phyloP scores from a whole-genome alignment of 2,888 invertebrate genomes.

The Darwinula stevensoni region DNA sequence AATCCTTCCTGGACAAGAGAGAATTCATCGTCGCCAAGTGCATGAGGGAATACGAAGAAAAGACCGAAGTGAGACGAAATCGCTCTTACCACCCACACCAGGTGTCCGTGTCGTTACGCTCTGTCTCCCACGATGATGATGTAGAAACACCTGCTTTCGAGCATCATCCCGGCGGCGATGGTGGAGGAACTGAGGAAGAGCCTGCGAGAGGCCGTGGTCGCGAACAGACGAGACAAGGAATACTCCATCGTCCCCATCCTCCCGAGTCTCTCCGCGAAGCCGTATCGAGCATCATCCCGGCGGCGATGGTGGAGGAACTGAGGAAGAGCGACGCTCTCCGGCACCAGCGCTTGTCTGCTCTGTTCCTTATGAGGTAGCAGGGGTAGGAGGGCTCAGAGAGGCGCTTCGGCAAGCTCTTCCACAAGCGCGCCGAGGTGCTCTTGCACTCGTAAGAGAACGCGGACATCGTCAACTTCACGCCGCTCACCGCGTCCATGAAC shows the following conservation, averaged over 20 bases:
- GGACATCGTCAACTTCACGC: conserved; percentile 75
- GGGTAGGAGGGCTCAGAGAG: too few relatives aligned
- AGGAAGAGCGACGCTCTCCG: too few relatives aligned
- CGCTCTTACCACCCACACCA: too few relatives aligned
- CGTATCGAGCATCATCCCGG: conserved; percentile 45
- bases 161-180: conserved; percentile 41
- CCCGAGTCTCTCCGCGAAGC: conserved; percentile 3
- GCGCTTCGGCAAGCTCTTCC: too few relatives aligned
- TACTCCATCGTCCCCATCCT: conserved; percentile 13
- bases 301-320: conserved; percentile 24
- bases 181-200: conserved; percentile 22
- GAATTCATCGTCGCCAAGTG: conserved; percentile 59
- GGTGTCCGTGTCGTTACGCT: not conserved
- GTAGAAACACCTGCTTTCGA: conserved; percentile 50
- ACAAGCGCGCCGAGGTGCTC: conserved; percentile 50
- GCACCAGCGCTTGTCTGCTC: too few relatives aligned
- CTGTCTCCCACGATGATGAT: too few relatives aligned
- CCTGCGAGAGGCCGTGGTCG: not conserved
- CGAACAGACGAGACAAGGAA: conserved; percentile 9
- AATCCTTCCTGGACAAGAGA: conserved; percentile 57
- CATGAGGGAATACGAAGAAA: conserved; percentile 45
- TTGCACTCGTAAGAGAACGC: conserved; percentile 65
- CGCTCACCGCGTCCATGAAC: conserved; percentile 47
- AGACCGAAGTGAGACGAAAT: conserved; percentile 37
- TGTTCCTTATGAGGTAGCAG: too few relatives aligned